phyloP scores from a whole-genome alignment of 2,888 invertebrate species.

The Drosophila fulvimacula region DNA sequence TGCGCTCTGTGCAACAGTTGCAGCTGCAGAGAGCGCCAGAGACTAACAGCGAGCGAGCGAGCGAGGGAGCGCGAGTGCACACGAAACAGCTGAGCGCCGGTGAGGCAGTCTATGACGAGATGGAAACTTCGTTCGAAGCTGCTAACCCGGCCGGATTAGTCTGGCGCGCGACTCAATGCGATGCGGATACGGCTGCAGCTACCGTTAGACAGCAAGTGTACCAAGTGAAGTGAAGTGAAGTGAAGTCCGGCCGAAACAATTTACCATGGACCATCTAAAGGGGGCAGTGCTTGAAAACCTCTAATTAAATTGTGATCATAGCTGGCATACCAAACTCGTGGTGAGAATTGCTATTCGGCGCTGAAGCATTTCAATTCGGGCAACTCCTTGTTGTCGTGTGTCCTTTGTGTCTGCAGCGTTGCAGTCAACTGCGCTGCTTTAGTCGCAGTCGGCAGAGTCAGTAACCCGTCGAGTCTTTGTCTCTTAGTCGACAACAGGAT shows the following conservation, averaged over 20 bases:
- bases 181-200: constrained; percentile 46
- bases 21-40: not conserved
- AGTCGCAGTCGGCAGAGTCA: constrained; percentile 33
- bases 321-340: not conserved
- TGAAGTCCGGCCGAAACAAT: not conserved
- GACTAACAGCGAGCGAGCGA: not conserved
- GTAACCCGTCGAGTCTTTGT: constrained; percentile 53
- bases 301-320: constrained; percentile 17
- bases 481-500: constrained; percentile 20
- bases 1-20: constrained; percentile 43
- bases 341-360: too few relatives aligned
- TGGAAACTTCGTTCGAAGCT: constrained; percentile 50
- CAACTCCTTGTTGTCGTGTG: constrained; percentile 17
- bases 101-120: constrained; percentile 33
- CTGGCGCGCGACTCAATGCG: constrained; percentile 70
- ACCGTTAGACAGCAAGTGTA: constrained; percentile 28
- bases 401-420: constrained; percentile 56
- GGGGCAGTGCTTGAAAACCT: not conserved
- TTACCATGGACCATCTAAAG: constrained; percentile 5
- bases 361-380: not conserved
- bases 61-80: not conserved
- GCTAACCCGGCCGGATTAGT: constrained; percentile 62
- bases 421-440: constrained; percentile 6
- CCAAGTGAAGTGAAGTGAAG: too few relatives aligned
- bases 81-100: constrained; percentile 50